Percentiles rank a stretch among this genome's conserved stretches.
Conservation (phyloP, 2,888 invertebrate species). For the Drosophila birchii region DNA sequence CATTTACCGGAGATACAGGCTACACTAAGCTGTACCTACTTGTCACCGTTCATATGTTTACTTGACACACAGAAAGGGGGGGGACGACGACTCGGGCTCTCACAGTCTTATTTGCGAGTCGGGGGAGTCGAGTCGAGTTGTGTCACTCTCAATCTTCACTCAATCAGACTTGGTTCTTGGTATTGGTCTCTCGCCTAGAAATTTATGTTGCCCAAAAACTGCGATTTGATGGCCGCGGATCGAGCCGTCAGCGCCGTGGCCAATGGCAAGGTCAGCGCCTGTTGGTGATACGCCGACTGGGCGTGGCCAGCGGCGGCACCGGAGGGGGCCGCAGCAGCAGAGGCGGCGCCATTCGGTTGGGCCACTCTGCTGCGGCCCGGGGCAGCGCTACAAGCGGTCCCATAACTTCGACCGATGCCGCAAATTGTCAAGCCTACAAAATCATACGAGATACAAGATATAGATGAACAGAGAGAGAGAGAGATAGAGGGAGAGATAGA, state of each 20-base stretch:
- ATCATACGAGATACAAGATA: constrained; percentile 77
- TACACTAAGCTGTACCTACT: constrained; percentile 75
- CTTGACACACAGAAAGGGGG: constrained; percentile 48
- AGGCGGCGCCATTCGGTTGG: constrained; percentile 64
- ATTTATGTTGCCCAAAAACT: constrained; percentile 84
- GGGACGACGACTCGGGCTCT: constrained; percentile 47
- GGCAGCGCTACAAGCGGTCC: constrained; percentile 83
- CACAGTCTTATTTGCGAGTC: constrained; percentile 21
- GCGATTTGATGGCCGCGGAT: constrained; percentile 84
- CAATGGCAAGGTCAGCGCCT: constrained; percentile 83
- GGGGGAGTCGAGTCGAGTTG: constrained; percentile 9
- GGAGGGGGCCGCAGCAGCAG: constrained; percentile 70
- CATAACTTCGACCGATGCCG: constrained; percentile 85
- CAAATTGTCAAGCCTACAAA: constrained; percentile 85
- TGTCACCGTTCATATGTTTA: constrained; percentile 62
- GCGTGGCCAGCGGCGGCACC: constrained; percentile 54
- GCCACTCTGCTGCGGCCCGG: constrained; percentile 79
- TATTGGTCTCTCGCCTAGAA: constrained; percentile 73
- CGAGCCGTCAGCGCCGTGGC: constrained; percentile 84
- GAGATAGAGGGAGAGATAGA: constrained; percentile 22
- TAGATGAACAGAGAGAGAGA: constrained; percentile 45
- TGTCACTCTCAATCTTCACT: constrained; percentile 23
- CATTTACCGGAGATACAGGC: constrained; percentile 66
- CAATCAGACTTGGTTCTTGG: constrained; percentile 41
- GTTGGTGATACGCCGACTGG: constrained; percentile 82